phyloP scores from a whole-genome alignment of 2,888 invertebrate genomes.

The Ophonus ardosiacus region DNA sequence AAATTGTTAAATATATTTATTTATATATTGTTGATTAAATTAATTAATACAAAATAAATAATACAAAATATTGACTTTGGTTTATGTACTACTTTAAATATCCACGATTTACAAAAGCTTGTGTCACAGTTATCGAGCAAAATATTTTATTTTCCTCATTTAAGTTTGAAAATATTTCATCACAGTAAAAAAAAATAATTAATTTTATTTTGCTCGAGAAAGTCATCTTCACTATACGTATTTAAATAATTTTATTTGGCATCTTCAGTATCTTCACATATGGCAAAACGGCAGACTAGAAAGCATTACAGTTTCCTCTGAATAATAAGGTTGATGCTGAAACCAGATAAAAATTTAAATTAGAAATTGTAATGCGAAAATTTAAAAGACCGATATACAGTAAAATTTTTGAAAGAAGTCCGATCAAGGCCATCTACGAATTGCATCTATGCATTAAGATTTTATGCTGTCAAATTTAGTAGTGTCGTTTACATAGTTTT shows the following conservation, averaged over 20 bases:
- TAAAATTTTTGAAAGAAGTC: too few species aligned
- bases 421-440: too few species aligned
- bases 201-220: not conserved
- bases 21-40: not conserved
- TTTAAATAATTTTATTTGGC: slow-evolving; percentile 13
- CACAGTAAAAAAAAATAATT: not conserved
- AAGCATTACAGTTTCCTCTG: not conserved
- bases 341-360: slow-evolving; percentile 4
- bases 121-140: not conserved
- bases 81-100: not conserved
- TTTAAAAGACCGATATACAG: not conserved
- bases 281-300: not conserved
- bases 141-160: not conserved
- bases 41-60: not conserved
- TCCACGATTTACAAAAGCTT: not conserved
- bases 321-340: not conserved
- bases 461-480: too few species aligned
- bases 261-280: not conserved
- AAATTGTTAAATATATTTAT: not conserved
- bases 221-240: not conserved
- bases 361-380: too few species aligned
- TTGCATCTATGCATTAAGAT: too few species aligned
- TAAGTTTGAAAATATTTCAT: not conserved
- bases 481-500: too few species aligned
- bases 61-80: slow-evolving; percentile 14